A percentile compares a stretch with the other conserved stretches of the same genome.
Conservation (phyloP, 1,140 invertebrate species). For the Euwallacea fornicatus region DNA sequence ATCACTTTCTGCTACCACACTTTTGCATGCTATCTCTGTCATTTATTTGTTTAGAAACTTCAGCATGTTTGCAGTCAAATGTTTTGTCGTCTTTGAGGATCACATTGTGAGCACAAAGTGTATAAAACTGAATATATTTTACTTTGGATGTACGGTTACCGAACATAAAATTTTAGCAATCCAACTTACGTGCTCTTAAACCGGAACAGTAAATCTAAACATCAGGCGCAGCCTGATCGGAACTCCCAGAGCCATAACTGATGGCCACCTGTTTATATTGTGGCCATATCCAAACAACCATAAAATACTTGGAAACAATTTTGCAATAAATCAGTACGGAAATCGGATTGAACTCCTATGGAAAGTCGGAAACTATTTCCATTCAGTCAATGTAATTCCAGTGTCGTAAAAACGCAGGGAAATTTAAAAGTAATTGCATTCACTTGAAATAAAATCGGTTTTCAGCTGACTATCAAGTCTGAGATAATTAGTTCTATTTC, state of each 20-base stretch:
- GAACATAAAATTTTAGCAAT: not conserved
- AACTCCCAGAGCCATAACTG: slow-evolving; percentile 2
- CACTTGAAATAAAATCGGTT: not conserved
- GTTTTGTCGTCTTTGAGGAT: too few species aligned
- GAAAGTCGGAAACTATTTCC: slow-evolving; percentile 11
- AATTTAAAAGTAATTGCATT: slow-evolving; percentile 4
- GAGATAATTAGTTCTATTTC: too few species aligned
- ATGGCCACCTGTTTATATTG: slow-evolving; percentile 13
- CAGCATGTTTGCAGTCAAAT: too few species aligned
- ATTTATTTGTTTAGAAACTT: too few species aligned
- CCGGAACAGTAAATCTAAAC: not conserved
- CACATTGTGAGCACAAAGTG: too few species aligned
- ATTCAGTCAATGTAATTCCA: slow-evolving; percentile 2
- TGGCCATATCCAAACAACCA: slow-evolving; percentile 16
- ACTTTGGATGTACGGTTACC: too few species aligned
- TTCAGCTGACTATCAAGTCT: too few species aligned
- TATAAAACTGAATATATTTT: too few species aligned
- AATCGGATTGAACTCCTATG: not conserved
- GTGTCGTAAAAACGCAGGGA: slow-evolving; percentile 4
- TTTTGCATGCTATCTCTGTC: too few species aligned
- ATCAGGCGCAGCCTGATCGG: not conserved
- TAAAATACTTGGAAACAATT: slow-evolving; percentile 15
- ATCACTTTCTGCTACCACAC: too few species aligned
- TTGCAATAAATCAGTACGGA: slow-evolving; percentile 12
- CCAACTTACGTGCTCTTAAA: not conserved